Evolutionary conservation across 2,888 invertebrate genomes (phyloP).

Genomic region (Acanthosepion esculentum): DNA sequence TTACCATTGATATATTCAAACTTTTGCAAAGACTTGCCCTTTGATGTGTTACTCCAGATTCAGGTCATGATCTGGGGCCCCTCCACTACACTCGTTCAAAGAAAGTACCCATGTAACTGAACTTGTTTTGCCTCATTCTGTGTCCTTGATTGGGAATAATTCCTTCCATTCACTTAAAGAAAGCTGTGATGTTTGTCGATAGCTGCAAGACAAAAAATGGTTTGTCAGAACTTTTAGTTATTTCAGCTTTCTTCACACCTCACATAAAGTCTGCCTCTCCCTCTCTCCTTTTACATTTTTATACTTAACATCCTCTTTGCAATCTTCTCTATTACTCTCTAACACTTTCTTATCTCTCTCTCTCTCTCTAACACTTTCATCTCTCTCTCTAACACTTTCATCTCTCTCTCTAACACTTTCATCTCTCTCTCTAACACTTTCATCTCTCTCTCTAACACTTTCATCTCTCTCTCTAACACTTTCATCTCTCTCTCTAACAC

Average conservation of each 20-base stretch:
- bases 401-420: too few relatives aligned
- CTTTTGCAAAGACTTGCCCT: background rate
- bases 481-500: too few relatives aligned
- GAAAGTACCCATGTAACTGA: background rate
- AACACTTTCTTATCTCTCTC: too few relatives aligned
- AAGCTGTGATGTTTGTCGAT: background rate
- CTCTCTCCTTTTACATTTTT: too few relatives aligned
- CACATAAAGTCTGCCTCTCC: too few relatives aligned
- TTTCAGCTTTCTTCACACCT: too few relatives aligned
- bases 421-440: fast-evolving
- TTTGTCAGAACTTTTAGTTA: background rate
- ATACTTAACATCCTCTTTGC: too few relatives aligned
- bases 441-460: too few relatives aligned
- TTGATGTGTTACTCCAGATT: background rate
- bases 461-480: too few relatives aligned
- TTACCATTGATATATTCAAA: background rate
- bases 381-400: too few relatives aligned
- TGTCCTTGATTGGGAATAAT: background rate
- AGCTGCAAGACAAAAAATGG: background rate
- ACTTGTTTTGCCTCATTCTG: background rate
- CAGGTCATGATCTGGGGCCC: background rate
- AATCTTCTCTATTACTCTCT: too few relatives aligned
- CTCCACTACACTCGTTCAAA: background rate
- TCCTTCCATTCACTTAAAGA: background rate
- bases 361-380: too few relatives aligned